Base-by-base conservation (phyloP, 2,888 invertebrate species). In the Meliscaeva auricollis region DNA sequence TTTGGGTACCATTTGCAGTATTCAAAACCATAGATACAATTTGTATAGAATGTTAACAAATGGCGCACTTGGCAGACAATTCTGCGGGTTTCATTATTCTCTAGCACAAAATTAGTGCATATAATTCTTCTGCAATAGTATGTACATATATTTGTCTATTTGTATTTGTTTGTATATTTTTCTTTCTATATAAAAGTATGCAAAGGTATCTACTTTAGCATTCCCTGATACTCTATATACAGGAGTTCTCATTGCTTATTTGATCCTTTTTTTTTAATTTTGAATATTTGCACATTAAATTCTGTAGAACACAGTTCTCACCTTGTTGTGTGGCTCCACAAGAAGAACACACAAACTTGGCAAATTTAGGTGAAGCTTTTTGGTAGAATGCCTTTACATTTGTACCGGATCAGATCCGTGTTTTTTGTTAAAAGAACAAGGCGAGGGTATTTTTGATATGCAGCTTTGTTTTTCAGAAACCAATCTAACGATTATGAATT, bases 71-170 rank as follows among this genome's bases (percentile, higher is more conserved):
- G 79, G 79, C 84, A 84, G 75, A 68, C 84, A 75, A 66, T 84
- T 68, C 84, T 84, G 75, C 60, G 84, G 84, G 84, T 76, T 80
- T 80, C 79, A 75, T 84, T 84, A 84, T 80, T 44, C 72, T 4
- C 26, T 84, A 79, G 79, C 75, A 79, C 54, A 74, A 78, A 78
- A 83, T 78, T 50, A 69, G 64, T 70, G 69, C 69, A 75, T 74
- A 78, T 69, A 62, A 26, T 69, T 73, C 73, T 56, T 58, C n/a
- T 66, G 17, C 8, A 48, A 6, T 38, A 17, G 26, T 66, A n/a
- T n/a, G n/a, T n/a, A n/a, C n/a, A n/a, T n/a, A n/a, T n/a, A 44
- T 44, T 20, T 15, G 30, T 15, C 15, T 56, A 15, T 32, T n/a
- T 54, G 54, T 30, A 17, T 26, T 11, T 62, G 30, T 44, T 30